Percentiles rank a stretch among this genome's conserved stretches.
These are phyloP conservation scores for Ochropleura leucogaster DNA, from an alignment of 2,888 invertebrate genomes.

Conservation along the genomic window DNA sequence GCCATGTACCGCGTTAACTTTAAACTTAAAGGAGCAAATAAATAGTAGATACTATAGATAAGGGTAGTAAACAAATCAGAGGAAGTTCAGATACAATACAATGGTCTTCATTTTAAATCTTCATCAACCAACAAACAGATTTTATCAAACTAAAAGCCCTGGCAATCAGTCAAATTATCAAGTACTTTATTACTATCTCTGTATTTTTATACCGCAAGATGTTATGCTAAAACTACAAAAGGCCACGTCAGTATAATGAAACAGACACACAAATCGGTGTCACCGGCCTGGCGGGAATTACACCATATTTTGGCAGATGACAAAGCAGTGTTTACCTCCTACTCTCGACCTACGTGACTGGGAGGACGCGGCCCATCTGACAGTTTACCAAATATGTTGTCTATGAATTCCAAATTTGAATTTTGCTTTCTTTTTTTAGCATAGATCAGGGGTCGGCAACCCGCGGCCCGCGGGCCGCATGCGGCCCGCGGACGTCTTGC, in stretches of 20 bases:
- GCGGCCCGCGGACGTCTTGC: too few species aligned
- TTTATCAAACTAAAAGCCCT: constrained; percentile 15
- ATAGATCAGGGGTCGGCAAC: too few species aligned
- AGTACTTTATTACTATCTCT: constrained; percentile 41
- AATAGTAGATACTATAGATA: background rate
- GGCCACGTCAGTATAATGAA: constrained; percentile 49
- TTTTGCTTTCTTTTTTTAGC: constrained; percentile 2
- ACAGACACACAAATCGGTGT: constrained; percentile 35
- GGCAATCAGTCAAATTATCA: constrained; percentile 41
- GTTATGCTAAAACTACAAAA: constrained; percentile 25
- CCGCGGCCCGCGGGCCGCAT: too few species aligned
- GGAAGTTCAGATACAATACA: background rate
- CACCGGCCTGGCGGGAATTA: constrained; percentile 36
- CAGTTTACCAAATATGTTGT: constrained; percentile 22
- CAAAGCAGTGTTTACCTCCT: constrained; percentile 48
- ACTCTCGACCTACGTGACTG: constrained; percentile 60
- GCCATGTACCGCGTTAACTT: background rate
- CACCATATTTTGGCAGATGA: constrained; percentile 54
- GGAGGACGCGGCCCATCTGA: constrained; percentile 34
- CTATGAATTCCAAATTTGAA: constrained; percentile 44
- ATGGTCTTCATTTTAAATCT: background rate
- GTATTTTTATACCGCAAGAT: constrained; percentile 34
- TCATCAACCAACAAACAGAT: constrained; percentile 9
- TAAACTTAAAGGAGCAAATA: background rate
- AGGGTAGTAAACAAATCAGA: background rate